Evolutionary conservation across 1,140 invertebrate species (phyloP).

Genomic region (Coelopa frigida): DNA sequence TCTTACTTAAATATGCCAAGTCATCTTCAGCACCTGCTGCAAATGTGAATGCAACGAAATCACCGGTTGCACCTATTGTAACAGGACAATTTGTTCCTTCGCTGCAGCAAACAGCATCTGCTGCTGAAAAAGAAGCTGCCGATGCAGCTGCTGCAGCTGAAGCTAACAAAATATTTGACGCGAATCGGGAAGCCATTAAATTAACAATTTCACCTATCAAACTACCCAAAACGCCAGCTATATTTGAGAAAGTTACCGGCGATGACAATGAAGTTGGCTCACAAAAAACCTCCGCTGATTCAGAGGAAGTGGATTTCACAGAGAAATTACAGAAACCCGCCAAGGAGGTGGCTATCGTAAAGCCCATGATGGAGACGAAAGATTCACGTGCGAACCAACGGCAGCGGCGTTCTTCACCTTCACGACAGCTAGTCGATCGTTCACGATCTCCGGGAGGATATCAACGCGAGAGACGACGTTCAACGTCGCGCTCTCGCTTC

Average conservation of each 20-base stretch:
- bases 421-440: neutral
- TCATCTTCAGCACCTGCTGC: constrained; percentile 15
- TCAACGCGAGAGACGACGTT: constrained; percentile 11
- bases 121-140: neutral
- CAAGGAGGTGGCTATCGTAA: constrained; percentile 36
- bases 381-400: constrained; percentile 12
- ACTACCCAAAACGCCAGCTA: constrained; percentile 28
- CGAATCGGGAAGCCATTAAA: constrained; percentile 39
- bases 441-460: neutral
- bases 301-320: constrained; percentile 10
- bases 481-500: constrained; percentile 22
- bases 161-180: constrained; percentile 36
- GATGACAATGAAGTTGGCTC: neutral
- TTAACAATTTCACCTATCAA: constrained; percentile 36
- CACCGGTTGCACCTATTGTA: neutral
- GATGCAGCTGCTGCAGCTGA: neutral
- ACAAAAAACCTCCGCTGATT: neutral
- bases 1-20: constrained; percentile 37
- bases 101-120: neutral
- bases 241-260: constrained; percentile 20
- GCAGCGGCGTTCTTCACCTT: constrained; percentile 6
- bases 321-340: constrained; percentile 17
- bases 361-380: constrained; percentile 32
- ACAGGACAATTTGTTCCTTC: constrained; percentile 5
- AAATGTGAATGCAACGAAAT: constrained; percentile 5